phyloP scores from a whole-genome alignment of 1,140 invertebrate species.

The Diplogasteroides magnus region DNA sequence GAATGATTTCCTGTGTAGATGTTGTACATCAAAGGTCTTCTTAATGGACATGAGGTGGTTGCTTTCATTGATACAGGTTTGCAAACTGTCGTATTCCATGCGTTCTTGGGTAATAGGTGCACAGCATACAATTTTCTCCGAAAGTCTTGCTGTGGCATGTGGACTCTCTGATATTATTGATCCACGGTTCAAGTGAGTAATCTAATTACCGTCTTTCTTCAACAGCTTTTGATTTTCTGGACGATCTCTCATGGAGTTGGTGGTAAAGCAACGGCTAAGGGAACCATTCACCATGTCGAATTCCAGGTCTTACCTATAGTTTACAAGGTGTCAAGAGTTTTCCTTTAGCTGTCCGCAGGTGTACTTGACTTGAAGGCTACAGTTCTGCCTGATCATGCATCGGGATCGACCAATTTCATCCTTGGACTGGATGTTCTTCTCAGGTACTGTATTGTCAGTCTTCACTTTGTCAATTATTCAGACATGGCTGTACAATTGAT shows the following conservation, averaged over 20 bases:
- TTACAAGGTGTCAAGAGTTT: too few relatives aligned
- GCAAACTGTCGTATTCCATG: background rate
- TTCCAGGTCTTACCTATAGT: too few relatives aligned
- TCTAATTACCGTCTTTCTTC: too few relatives aligned
- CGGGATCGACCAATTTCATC: background rate
- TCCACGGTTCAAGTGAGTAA: too few relatives aligned
- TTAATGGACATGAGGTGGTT: slow-evolving; percentile 4
- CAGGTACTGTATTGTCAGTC: background rate
- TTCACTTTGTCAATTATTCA: background rate
- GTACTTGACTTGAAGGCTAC: background rate
- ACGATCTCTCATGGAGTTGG: too few relatives aligned
- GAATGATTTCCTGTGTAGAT: background rate
- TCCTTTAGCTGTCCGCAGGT: background rate
- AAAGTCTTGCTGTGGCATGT: too few relatives aligned
- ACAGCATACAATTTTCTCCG: too few relatives aligned
- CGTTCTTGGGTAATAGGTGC: too few relatives aligned
- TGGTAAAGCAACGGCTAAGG: too few relatives aligned
- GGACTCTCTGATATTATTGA: too few relatives aligned
- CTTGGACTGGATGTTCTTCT: background rate
- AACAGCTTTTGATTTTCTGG: too few relatives aligned
- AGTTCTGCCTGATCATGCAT: background rate
- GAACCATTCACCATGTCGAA: too few relatives aligned
- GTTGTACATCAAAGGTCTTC: background rate
- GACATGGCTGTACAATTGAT: background rate
- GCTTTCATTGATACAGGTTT: slow-evolving; percentile 10